Base-by-base conservation (phyloP, 2,888 invertebrate genomes). In the Folsomia manolachei region DNA sequence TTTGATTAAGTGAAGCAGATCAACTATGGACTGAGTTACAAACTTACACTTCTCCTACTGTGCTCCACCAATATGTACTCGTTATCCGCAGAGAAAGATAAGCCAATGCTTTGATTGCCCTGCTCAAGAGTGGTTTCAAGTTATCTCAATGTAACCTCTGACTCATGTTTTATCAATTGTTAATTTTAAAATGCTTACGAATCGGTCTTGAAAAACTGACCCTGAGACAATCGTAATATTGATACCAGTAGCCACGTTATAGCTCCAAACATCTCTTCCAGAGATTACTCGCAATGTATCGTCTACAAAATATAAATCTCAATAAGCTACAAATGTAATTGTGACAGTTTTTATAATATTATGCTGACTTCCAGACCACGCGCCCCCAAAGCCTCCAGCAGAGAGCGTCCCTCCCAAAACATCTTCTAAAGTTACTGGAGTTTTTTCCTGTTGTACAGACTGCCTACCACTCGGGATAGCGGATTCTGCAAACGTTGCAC, bases 21-120 rank as follows among this genome's bases (percentile, higher is more conserved):
- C n/a, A n/a, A n/a, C n/a, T 39, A 65, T 39, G 39, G 2, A 2
- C 2, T 19, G 11, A 53, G 9, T 39, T 39, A 18, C n/a, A 14
- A 52, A 69, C 74, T 75, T 75, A 75, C 75, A 65, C 66, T 75
- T 68, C 70, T 68, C n/a, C 75, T 25, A 27, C 72, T 68, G 39
- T 72, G 72, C 51, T 75, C 72, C 2, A 76, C 66, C 23, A 76
- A 61, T 21, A 74, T 67, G 52, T 60, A 76, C 26, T 70, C 66
- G 24, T 62, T 60, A 56, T 76, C 76, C 27, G 68, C 64, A n/a
- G 76, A 76, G 39, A 73, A 69, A 7, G 72, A 67, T 19, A 75
- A 24, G 4, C 71, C 65, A 2, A 71, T 60, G 24, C 61, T 68
- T 53, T 21, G 60, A 23, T 51, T 68, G 1, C 63, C 68, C 60